Evolutionary conservation across 2,113 vertebrate genomes (phyloP), one percentile per base, ranked within the genome.

Genomic region (Platichthys flesus): DNA sequence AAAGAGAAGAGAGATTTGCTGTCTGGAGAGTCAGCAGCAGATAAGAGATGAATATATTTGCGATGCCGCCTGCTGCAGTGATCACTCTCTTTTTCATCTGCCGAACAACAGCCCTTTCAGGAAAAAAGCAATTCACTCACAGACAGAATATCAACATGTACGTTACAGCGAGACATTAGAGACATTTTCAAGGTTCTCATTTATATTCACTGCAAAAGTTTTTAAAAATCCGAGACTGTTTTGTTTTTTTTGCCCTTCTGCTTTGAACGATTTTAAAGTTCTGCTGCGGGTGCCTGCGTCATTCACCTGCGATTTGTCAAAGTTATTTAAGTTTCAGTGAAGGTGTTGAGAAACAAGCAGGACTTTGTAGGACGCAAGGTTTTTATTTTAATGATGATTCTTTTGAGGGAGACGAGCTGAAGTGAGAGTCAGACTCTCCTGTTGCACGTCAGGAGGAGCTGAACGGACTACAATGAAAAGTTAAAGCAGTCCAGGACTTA

Each of bases 81-180:
- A 74, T 74, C 24, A 6, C 28, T 26, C 9, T 61, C 26, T 77
- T 59, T 76, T 78, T 79, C 40, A 75, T 78, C 47, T 62, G 20
- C 16, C 26, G 15, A 76, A 69, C 42, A 65, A 24, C 18, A 74
- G 26, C 51, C 67, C 20, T 20, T 71, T 78, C 23, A 42, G 4
- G 15, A 47, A 31, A 31, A 60, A 57, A 67, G 72, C 55, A 59
- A 3, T 65, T 16, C 31, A 28, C 12, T 31, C 49, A 51, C 54
- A 58, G 40, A 5, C 8, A 81, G 21, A 60, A 54, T 60, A 40
- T 64, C 64, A 79, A 74, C 55, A 74, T 61, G 8, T 40, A 37
- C 15, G 61, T 23, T 23, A 7, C 59, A 65, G 26, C 21, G 5
- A 60, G 42, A 45, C 13, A n/a, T 42, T 58, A 5, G 18, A 71